Evolutionary conservation across 2,113 vertebrate species (phyloP), one percentile per base, ranked within the genome.

Genomic region (Chaetodon trifascialis): DNA sequence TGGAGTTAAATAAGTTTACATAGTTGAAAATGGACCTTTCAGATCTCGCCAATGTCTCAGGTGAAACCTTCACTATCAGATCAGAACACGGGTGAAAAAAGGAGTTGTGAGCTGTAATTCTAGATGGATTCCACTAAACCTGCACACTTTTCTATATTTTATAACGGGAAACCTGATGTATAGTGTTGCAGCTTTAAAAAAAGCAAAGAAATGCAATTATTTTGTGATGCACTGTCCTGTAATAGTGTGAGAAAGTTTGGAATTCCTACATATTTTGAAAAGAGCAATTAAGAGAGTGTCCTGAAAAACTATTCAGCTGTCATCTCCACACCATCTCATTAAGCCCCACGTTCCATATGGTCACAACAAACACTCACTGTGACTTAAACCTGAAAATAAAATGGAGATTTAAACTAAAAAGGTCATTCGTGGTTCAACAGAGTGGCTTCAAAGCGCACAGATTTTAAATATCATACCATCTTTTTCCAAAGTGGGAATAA

Each of bases 1-100:
- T 38, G 64, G 68, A 69, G 77, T 64, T 73, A 83, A 87, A 79
- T 42, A 52, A 34, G 79, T 86, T 86, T 75, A 62, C 75, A 69
- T 25, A 47, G 71, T 47, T 36, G 62, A 73, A 85, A 87, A 82
- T n/a, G 65, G 60, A 76, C 30, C 21, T 7, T 23, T 63, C 70
- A 15, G 0, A 42, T 72, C 65, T 38, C 62, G 36, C 63, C 11
- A 11, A n/a, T 66, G 54, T 34, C 67, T 62, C 47, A 59, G 36
- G 73, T 62, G 40, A 65, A 17, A 73, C 30, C 25, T 30, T 55
- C 54, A 36, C 69, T 60, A 56, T 63, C 34, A 71, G 15, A 52
- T 15, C 49, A 42, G 46, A 76, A 25, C 79, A 63, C 4, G 5
- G 0, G 54, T 73, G 52, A 59, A 49, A 86, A 85, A 52, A 52